Base-by-base conservation (phyloP, 1,140 invertebrate species). In the Plodia interpunctella region DNA sequence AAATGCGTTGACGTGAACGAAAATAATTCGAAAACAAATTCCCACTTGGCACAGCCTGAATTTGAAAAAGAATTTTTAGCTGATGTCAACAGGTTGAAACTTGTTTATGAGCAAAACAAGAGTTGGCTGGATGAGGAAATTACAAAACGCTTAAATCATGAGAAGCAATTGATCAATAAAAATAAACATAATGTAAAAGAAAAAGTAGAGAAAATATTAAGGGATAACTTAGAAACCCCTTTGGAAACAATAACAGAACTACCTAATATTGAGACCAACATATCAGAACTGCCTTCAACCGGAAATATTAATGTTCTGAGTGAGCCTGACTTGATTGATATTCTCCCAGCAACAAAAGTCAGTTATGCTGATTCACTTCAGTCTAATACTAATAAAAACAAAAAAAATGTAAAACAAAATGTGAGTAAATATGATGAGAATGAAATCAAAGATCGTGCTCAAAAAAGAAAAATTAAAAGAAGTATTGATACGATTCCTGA, bases 121-220 rank as follows among this genome's bases (percentile, higher is more conserved):
- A 78, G 70, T 64, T 82, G 78, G 78, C 59, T 87, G 49, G 81
- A 87, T 75, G 68, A 80, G 51, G 81, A 85, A 72, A 71, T 85
- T 58, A 57, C 66, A 25, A 77, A 68, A 62, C 73, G 81, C 59
- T 63, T 82, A 20, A 81, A 84, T 57, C 50, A 64, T 60, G 80
- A 85, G 67, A 55, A 77, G 13, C 52, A 63, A 55, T 15, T 49
- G 35, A 32, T 10, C 20, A 49, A 15, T 35, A 60, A 62, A 78
- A 21, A 62, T 57, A 20, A 54, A 32, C 19, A 25, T 25, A 2
- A 53, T 72, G 5, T 76, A 78, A 62, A 72, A 68, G 64, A 62
- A 62, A 25, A 70, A 70, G 57, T 70, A 65, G 19, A 32, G 54
- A 60, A 55, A 52, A 11, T 20, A 35, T 69, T 51, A 51, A 19